A percentile compares a stretch with the other conserved stretches of the same genome.
Evolutionary conservation across 2,113 vertebrate genomes (phyloP).

Genomic region (Carassius carassius): DNA sequence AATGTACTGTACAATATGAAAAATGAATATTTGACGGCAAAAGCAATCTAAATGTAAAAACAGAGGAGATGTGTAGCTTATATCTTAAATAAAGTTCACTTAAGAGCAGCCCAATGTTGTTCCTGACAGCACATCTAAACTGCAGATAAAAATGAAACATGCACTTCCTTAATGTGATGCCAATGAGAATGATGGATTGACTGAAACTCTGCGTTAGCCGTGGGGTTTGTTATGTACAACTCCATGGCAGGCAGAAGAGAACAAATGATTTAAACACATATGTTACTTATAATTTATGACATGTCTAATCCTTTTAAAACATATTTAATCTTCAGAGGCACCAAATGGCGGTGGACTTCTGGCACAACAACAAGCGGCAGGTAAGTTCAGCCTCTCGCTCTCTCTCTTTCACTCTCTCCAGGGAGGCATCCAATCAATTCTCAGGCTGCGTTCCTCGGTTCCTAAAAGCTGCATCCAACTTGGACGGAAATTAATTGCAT

Average conservation of each 20-base stretch:
- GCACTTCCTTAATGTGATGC: neutral
- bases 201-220: neutral
- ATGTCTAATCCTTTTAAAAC: conserved; percentile 35
- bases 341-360: conserved; percentile 75
- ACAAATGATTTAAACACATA: conserved; percentile 13
- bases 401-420: neutral
- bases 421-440: neutral
- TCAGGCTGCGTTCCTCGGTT: neutral
- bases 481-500: conserved; percentile 19
- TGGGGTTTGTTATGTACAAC: conserved; percentile 2
- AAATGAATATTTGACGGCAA: neutral
- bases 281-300: conserved; percentile 31
- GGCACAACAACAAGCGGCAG: conserved; percentile 76
- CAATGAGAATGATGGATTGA: conserved; percentile 22
- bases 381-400: conserved; percentile 59
- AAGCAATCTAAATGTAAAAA: neutral
- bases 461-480: conserved; percentile 1
- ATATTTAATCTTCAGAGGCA: conserved; percentile 71
- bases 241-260: conserved; percentile 16
- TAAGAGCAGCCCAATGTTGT: neutral
- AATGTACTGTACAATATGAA: no score
- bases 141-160: neutral
- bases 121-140: conserved; percentile 19
- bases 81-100: neutral
- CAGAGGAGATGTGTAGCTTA: neutral